A percentile compares a stretch with the other conserved stretches of the same genome.
These are phyloP conservation scores for Cathartes aura DNA, from an alignment of 2,113 vertebrate genomes.

Conservation along the genomic window DNA sequence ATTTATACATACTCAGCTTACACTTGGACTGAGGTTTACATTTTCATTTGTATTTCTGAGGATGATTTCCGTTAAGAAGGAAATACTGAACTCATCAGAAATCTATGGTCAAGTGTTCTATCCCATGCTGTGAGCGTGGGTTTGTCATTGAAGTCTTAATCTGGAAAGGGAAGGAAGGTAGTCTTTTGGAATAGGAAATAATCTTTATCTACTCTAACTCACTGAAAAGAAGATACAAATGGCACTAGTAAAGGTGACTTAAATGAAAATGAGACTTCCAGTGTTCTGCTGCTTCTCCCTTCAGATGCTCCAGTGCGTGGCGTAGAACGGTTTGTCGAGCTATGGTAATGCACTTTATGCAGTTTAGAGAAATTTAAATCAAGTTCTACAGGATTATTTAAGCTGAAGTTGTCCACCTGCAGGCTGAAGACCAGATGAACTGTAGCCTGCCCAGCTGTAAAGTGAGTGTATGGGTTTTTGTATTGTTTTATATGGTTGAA, in stretches of 20 bases:
- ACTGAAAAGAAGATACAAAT: background rate
- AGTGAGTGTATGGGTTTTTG: fast-evolving
- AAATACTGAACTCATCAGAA: background rate
- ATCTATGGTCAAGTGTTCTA: background rate
- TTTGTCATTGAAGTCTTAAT: background rate
- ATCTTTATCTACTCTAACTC: background rate
- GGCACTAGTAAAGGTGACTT: background rate
- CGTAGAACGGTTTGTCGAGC: background rate
- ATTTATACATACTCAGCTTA: background rate
- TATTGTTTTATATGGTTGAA: background rate
- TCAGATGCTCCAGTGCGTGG: background rate
- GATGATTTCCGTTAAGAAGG: background rate
- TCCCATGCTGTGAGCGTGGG: background rate
- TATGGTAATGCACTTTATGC: background rate
- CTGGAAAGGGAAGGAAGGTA: background rate
- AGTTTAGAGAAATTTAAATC: background rate
- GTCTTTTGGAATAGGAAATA: background rate
- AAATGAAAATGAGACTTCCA: background rate
- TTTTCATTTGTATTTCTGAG: background rate
- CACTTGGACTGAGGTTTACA: background rate
- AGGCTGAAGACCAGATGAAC: background rate
- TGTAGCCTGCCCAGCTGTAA: background rate
- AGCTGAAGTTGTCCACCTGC: background rate
- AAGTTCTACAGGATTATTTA: background rate
- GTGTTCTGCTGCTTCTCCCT: background rate